phyloP scores from a whole-genome alignment of 2,797 vertebrate genomes.

The Muraenolepis orangiensis region DNA sequence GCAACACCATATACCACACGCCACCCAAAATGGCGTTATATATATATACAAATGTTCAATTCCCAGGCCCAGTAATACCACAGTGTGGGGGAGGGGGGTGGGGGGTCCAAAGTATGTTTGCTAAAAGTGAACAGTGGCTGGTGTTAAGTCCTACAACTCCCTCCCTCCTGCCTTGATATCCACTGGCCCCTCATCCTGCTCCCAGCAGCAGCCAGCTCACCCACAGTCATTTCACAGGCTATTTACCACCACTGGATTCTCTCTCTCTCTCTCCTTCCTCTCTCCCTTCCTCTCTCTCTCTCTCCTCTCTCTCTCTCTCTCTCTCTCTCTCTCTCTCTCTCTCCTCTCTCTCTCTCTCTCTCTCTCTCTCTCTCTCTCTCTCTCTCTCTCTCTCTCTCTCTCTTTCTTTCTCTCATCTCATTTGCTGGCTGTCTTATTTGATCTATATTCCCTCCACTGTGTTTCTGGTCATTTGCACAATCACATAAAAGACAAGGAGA shows the following conservation, averaged over 20 bases:
- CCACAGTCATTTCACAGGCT: slow-evolving; percentile 37
- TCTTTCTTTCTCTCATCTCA: slow-evolving; percentile 8
- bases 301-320: neutral
- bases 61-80: neutral
- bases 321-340: neutral
- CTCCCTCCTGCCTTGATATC: neutral
- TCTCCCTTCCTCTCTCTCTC: slow-evolving; percentile 7
- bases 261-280: slow-evolving; percentile 27
- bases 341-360: neutral
- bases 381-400: neutral
- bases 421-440: slow-evolving; percentile 1
- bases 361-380: neutral
- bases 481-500: slow-evolving; percentile 9
- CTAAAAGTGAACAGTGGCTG: neutral
- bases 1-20: neutral
- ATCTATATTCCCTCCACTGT: slow-evolving; percentile 3
- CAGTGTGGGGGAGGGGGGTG: neutral
- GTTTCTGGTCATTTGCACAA: slow-evolving; percentile 9
- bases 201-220: neutral
- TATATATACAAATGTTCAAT: neutral
- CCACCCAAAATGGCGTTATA: neutral
- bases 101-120: neutral
- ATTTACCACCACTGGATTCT: slow-evolving; percentile 32
- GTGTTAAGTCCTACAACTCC: neutral
- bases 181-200: neutral